phyloP scores from a whole-genome alignment of 1,140 invertebrate species.

The Apocrypta bakeri region DNA sequence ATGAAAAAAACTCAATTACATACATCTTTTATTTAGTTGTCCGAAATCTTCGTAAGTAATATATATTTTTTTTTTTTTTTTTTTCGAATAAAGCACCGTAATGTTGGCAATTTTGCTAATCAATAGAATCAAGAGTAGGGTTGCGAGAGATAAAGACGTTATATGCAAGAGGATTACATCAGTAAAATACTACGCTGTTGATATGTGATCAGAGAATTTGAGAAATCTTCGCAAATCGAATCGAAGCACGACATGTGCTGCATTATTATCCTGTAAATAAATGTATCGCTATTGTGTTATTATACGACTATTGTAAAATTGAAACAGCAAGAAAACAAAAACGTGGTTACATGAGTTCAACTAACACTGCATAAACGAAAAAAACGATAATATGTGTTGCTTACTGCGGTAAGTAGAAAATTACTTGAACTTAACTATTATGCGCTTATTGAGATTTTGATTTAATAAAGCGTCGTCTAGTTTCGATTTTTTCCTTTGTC shows the following conservation, averaged over 20 bases:
- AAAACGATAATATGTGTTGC: slow-evolving; percentile 7
- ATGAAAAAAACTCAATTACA: no score
- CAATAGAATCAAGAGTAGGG: background rate
- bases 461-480: slow-evolving; percentile 33
- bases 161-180: slow-evolving; percentile 47
- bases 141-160: slow-evolving; percentile 33
- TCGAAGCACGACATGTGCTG: slow-evolving; percentile 30
- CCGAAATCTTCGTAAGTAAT: no score
- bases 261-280: slow-evolving; percentile 43
- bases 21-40: no score
- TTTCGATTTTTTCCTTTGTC: slow-evolving; percentile 4
- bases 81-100: no score
- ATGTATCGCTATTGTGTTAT: slow-evolving; percentile 14
- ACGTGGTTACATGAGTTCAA: background rate
- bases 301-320: slow-evolving; percentile 17
- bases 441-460: slow-evolving; percentile 11
- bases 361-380: background rate
- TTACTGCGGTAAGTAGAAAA: slow-evolving; percentile 29
- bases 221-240: slow-evolving; percentile 42
- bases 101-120: background rate
- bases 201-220: slow-evolving; percentile 46
- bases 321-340: slow-evolving; percentile 13
- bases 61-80: background rate
- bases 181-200: slow-evolving; percentile 51
- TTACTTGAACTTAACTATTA: slow-evolving; percentile 18